Conservation (phyloP, 2,888 invertebrate genomes). For the Limnephilus rhombicus region DNA sequence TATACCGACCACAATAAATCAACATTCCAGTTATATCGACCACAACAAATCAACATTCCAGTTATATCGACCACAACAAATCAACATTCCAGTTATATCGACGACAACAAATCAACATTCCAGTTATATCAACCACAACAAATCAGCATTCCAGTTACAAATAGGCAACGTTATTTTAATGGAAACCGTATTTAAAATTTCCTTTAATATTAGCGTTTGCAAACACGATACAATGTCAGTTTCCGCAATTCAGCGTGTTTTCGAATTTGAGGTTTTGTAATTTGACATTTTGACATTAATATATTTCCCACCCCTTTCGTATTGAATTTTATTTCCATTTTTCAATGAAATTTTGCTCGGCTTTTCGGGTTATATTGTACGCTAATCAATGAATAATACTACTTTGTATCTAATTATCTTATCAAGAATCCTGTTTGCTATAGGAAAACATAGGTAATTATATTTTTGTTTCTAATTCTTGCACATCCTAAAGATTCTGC, state of each 20-base stretch:
- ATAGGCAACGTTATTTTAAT: too few relatives aligned
- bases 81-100: too few relatives aligned
- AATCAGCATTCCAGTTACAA: too few relatives aligned
- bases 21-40: too few relatives aligned
- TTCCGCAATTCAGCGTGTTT: not conserved
- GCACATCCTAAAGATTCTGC: too few relatives aligned
- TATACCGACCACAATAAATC: too few relatives aligned
- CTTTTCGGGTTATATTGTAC: not conserved
- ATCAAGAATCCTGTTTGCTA: not conserved
- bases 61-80: too few relatives aligned
- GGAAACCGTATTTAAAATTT: not conserved
- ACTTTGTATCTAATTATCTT: not conserved
- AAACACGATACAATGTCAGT: not conserved
- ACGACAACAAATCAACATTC: too few relatives aligned
- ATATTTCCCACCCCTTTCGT: not conserved
- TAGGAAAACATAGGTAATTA: too few relatives aligned
- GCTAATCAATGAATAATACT: not conserved
- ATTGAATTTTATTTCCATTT: not conserved
- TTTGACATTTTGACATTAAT: not conserved
- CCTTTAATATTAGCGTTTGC: not conserved
- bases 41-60: too few relatives aligned
- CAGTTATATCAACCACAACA: too few relatives aligned
- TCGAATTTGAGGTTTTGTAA: not conserved
- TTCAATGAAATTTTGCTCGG: not conserved
- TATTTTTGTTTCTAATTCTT: too few relatives aligned